Percentiles rank a stretch among this genome's conserved stretches.
Conservation (phyloP, 2,888 invertebrate species). For the Ceraclea dissimilis region DNA sequence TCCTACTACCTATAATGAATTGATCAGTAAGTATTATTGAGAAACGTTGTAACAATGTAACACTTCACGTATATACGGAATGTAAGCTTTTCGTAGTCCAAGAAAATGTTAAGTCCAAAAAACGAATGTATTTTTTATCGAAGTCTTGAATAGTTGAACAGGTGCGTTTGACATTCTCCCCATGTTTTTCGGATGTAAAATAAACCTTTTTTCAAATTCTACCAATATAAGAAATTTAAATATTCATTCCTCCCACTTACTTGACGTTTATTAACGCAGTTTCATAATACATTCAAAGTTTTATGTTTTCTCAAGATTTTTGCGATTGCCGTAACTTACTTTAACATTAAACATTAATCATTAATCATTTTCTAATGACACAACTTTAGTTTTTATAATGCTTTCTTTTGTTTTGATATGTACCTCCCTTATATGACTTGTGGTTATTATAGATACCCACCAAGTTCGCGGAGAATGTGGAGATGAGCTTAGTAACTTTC, state of each 20-base stretch:
- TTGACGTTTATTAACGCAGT: conserved; percentile 4
- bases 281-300: neutral
- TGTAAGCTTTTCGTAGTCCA: neutral
- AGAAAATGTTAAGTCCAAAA: neutral
- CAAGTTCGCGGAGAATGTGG: too few species aligned
- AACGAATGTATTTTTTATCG: conserved; percentile 6
- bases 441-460: too few species aligned
- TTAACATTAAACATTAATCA: neutral
- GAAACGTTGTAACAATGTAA: neutral
- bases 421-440: too few species aligned
- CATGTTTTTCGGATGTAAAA: neutral
- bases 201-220: conserved; percentile 3
- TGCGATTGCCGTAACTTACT: neutral
- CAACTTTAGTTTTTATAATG: too few species aligned
- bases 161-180: conserved; percentile 5
- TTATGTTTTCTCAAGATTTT: neutral
- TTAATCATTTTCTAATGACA: too few species aligned
- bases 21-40: too few species aligned
- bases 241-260: neutral
- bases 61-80: neutral
- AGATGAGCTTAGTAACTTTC: too few species aligned
- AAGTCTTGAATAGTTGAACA: conserved; percentile 10
- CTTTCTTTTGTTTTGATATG: too few species aligned
- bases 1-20: too few species aligned
- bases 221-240: conserved; percentile 5